Conservation (phyloP, 2,113 vertebrate species). For the Cyprinodon brontotheroides region DNA sequence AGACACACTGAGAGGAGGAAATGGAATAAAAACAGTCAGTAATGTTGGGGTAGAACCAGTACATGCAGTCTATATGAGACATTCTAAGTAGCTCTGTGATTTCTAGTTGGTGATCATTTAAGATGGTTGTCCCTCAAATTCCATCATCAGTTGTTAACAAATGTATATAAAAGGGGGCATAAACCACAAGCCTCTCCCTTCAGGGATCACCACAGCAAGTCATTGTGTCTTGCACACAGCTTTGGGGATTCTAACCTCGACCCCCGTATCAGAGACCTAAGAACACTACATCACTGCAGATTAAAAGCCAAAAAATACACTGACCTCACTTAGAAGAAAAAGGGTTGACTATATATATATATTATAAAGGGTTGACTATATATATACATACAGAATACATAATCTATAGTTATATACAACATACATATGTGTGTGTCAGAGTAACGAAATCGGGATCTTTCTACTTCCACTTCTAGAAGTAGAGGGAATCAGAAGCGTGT, state of each 20-base stretch:
- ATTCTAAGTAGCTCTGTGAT: conserved; percentile 11
- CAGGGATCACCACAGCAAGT: too few relatives aligned
- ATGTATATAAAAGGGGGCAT: not conserved
- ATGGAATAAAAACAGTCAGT: conserved; percentile 51
- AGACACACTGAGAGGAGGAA: conserved; percentile 31
- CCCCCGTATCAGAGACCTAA: too few relatives aligned
- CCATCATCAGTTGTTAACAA: conserved; percentile 24
- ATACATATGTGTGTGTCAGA: too few relatives aligned
- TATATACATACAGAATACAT: not conserved
- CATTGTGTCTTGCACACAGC: too few relatives aligned
- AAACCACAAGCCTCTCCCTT: not conserved
- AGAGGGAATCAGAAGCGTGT: not conserved
- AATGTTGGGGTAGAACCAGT: conserved; percentile 22
- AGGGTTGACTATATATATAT: not conserved
- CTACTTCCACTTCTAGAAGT: too few relatives aligned
- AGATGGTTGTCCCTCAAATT: not conserved
- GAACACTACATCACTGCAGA: too few relatives aligned
- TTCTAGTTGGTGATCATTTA: not conserved
- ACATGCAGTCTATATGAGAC: conserved; percentile 11
- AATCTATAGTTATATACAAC: too few relatives aligned
- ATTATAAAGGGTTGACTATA: not conserved
- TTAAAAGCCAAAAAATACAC: not conserved
- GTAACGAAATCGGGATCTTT: too few relatives aligned
- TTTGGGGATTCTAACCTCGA: too few relatives aligned
- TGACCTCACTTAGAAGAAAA: not conserved